Percentiles rank a stretch among this genome's conserved stretches.
These are phyloP conservation scores for Orthosia gothica DNA, from an alignment of 2,888 invertebrate species.

Conservation along the genomic window DNA sequence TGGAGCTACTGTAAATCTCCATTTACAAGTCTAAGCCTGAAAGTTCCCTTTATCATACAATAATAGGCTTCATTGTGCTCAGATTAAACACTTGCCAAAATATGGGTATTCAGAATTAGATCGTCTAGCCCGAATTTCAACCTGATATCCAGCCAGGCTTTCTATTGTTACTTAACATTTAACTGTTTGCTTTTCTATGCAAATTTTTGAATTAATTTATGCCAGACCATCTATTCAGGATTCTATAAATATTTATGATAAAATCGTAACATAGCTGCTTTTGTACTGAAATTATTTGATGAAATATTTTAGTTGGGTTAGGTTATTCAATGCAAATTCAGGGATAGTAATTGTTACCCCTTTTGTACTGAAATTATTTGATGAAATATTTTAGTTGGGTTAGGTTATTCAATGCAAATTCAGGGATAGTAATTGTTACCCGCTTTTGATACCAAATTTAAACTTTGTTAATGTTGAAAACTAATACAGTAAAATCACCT, in stretches of 20 bases:
- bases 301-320: neutral
- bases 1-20: neutral
- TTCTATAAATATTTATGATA: slow-evolving; percentile 11
- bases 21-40: neutral
- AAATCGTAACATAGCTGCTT: slow-evolving; percentile 12
- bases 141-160: slow-evolving; percentile 37
- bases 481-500: too few relatives aligned
- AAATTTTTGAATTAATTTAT: slow-evolving; percentile 39
- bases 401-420: too few relatives aligned
- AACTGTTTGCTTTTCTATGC: slow-evolving; percentile 35
- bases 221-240: neutral
- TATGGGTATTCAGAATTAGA: slow-evolving; percentile 41
- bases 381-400: too few relatives aligned
- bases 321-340: too few relatives aligned
- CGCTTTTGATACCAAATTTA: too few relatives aligned
- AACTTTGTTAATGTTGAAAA: too few relatives aligned
- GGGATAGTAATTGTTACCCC: too few relatives aligned
- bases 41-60: neutral
- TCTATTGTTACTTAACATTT: slow-evolving; percentile 35
- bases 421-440: too few relatives aligned
- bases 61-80: slow-evolving; percentile 43
- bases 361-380: too few relatives aligned
- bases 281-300: slow-evolving; percentile 2
- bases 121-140: slow-evolving; percentile 26
- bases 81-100: slow-evolving; percentile 35